phyloP scores from a whole-genome alignment of 2,888 invertebrate species.

The Myathropa florea region DNA sequence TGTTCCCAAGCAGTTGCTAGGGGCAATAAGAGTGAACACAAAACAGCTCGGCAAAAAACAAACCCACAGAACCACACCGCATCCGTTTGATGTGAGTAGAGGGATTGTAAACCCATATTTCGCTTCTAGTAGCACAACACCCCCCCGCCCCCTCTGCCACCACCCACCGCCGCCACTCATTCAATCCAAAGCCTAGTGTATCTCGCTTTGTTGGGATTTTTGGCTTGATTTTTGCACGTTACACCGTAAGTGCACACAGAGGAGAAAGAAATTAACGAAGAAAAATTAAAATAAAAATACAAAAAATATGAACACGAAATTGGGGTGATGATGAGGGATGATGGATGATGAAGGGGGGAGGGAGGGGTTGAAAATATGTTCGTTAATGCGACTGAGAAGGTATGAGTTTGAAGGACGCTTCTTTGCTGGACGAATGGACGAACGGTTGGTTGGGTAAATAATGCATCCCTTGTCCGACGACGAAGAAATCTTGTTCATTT shows the following conservation, averaged over 20 bases:
- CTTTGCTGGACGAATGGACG: conserved; percentile 54
- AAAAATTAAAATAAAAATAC: conserved; percentile 23
- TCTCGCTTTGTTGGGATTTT: conserved; percentile 11
- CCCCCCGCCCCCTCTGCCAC: background rate
- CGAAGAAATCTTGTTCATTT: conserved; percentile 15
- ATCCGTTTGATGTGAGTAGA: conserved; percentile 38
- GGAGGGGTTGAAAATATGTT: conserved; percentile 3
- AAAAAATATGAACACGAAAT: no score
- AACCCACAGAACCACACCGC: background rate
- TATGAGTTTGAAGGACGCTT: conserved; percentile 57
- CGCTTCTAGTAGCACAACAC: background rate
- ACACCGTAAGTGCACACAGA: conserved; percentile 34
- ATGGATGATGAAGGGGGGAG: background rate
- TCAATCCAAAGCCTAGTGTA: background rate
- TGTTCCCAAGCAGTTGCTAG: conserved; percentile 17
- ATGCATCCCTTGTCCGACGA: conserved; percentile 58
- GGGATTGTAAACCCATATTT: conserved; percentile 49
- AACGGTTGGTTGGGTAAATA: conserved; percentile 50
- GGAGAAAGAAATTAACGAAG: conserved; percentile 40
- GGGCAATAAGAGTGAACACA: conserved; percentile 27
- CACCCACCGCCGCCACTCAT: background rate
- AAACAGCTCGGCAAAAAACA: background rate
- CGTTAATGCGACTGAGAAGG: conserved; percentile 21
- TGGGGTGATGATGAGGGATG: background rate
- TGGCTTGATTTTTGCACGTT: conserved; percentile 55